phyloP scores from a whole-genome alignment of 2,113 vertebrate species.

The Lophotis ruficrista region DNA sequence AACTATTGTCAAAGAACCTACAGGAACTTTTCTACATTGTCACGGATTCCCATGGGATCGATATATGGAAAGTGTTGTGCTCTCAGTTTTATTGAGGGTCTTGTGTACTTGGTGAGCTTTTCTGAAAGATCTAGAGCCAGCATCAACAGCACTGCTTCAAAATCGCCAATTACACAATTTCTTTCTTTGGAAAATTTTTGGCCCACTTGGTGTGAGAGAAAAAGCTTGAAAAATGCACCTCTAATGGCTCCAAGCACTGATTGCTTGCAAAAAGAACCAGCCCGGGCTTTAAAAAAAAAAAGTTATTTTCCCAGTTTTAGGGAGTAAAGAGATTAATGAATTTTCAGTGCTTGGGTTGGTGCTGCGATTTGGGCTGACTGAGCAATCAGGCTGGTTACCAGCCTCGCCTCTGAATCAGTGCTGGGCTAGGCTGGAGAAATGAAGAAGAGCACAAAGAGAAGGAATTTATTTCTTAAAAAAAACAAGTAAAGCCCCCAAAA shows the following conservation, averaged over 20 bases:
- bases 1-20: background rate
- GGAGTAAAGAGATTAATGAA: background rate
- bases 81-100: background rate
- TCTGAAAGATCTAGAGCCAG: background rate
- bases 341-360: background rate
- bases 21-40: background rate
- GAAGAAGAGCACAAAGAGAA: background rate
- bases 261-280: background rate
- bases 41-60: background rate
- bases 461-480: background rate
- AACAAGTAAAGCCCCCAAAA: no score
- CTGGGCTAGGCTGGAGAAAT: background rate
- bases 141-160: background rate
- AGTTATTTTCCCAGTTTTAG: background rate
- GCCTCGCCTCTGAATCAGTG: background rate
- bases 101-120: background rate
- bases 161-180: background rate
- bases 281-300: background rate
- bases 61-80: background rate
- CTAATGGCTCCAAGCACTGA: background rate
- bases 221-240: background rate
- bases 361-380: background rate
- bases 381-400: background rate
- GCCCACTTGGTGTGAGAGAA: background rate
- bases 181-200: background rate